Conservation (phyloP, 1,140 invertebrate genomes). For the Heliothis subflexa region DNA sequence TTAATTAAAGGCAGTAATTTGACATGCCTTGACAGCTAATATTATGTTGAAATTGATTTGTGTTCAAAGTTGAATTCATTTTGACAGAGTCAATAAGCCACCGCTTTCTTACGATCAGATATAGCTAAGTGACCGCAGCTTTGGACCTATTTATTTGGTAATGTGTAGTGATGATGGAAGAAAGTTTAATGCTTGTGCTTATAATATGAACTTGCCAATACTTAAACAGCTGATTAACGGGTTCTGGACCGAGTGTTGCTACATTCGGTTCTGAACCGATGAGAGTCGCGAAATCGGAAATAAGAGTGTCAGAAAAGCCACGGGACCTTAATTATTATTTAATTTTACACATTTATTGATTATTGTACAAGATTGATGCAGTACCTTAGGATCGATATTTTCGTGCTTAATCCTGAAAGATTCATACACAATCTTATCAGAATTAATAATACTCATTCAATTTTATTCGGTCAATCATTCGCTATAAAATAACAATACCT, state of each 20-base stretch:
- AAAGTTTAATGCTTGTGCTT: background rate
- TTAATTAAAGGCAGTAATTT: conserved; percentile 83
- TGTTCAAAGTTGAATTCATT: conserved; percentile 84
- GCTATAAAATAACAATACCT: conserved; percentile 6
- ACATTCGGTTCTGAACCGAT: too few relatives aligned
- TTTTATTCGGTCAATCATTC: background rate
- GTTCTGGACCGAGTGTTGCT: too few relatives aligned
- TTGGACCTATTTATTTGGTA: conserved; percentile 11
- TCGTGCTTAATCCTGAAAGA: too few relatives aligned
- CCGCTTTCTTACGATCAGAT: conserved; percentile 66
- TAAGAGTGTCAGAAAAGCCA: too few relatives aligned
- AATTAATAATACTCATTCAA: background rate
- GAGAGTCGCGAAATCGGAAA: too few relatives aligned
- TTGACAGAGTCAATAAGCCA: conserved; percentile 86
- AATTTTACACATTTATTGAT: too few relatives aligned
- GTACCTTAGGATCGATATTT: too few relatives aligned
- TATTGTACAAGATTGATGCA: too few relatives aligned
- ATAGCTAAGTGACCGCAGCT: conserved; percentile 52
- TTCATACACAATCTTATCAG: too few relatives aligned
- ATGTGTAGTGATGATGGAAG: background rate
- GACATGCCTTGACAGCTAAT: conserved; percentile 83
- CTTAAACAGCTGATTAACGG: too few relatives aligned
- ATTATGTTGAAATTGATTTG: conserved; percentile 84
- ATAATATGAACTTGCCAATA: too few relatives aligned
- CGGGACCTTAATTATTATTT: too few relatives aligned